A percentile compares a stretch with the other conserved stretches of the same genome.
phyloP scores from a whole-genome alignment of 2,797 vertebrate genomes.

The Cossypha niveicapilla region DNA sequence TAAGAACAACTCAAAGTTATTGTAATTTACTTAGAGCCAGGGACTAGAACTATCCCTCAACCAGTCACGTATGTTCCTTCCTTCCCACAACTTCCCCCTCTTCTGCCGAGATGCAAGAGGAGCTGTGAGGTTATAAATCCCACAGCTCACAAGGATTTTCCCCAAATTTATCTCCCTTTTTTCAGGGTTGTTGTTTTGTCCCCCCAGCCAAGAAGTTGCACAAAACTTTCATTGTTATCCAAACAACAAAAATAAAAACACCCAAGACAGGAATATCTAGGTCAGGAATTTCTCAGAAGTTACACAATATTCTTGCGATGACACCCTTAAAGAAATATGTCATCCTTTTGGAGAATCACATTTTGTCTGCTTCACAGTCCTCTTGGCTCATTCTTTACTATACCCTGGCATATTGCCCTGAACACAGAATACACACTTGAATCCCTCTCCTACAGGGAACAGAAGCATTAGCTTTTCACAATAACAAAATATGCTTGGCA shows the following conservation, averaged over 20 bases:
- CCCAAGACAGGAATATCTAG: slow-evolving; percentile 29
- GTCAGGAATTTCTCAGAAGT: slow-evolving; percentile 46
- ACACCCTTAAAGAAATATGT: slow-evolving; percentile 36
- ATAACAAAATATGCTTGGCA: neutral
- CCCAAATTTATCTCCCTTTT: neutral
- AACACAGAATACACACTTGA: neutral
- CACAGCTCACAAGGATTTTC: neutral
- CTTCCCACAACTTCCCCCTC: neutral
- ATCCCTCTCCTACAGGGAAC: neutral
- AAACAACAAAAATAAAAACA: slow-evolving; percentile 32
- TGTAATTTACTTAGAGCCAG: neutral
- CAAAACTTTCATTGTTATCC: neutral
- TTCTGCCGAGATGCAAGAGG: neutral
- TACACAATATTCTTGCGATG: slow-evolving; percentile 4
- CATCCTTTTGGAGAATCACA: neutral
- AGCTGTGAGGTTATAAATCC: neutral
- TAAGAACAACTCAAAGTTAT: neutral
- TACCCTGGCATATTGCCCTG: neutral
- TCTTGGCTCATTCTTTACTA: slow-evolving; percentile 38
- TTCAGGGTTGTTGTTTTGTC: neutral
- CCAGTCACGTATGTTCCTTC: neutral
- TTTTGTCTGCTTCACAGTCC: slow-evolving; percentile 22
- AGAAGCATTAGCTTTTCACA: neutral
- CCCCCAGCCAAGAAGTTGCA: neutral
- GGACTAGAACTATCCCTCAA: neutral